These are phyloP conservation scores for Talpa occidentalis DNA, from an alignment of 2,113 vertebrate genomes.

Conservation along the genomic window DNA sequence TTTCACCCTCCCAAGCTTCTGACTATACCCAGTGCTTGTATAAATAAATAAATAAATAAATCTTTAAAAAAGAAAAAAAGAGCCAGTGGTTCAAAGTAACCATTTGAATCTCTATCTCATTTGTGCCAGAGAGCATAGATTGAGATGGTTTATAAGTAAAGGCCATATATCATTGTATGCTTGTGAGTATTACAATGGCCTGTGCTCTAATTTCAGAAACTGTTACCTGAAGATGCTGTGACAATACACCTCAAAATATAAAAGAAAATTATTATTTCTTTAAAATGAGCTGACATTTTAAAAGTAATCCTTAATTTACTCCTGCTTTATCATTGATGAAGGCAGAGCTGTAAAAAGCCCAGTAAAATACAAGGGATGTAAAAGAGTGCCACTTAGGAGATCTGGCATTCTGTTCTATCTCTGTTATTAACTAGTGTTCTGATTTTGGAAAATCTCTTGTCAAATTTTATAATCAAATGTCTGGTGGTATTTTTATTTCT, in stretches of 20 bases:
- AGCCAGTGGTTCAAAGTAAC: background rate
- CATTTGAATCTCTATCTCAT: background rate
- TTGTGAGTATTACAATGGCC: background rate
- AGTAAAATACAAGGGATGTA: too few relatives aligned
- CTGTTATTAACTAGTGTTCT: background rate
- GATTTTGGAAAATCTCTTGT: background rate
- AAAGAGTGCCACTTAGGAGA: background rate
- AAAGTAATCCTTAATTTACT: background rate
- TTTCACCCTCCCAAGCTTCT: too few relatives aligned
- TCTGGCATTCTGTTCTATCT: background rate
- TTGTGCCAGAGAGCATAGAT: background rate
- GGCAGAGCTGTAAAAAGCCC: background rate
- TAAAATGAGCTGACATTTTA: background rate
- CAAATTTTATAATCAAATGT: background rate
- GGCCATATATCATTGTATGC: background rate
- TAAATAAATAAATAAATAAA: too few relatives aligned
- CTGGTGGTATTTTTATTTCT: background rate
- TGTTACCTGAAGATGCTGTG: background rate
- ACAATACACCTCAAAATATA: background rate
- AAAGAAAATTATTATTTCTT: constrained; percentile 4
- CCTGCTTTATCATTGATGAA: background rate
- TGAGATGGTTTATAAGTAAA: background rate
- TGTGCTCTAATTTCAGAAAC: background rate
- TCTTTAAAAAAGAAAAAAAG: too few relatives aligned
- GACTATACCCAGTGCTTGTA: too few relatives aligned